These are phyloP conservation scores for Phyllostomus discolor DNA, from an alignment of 2,113 vertebrate genomes.

Conservation along the genomic window DNA sequence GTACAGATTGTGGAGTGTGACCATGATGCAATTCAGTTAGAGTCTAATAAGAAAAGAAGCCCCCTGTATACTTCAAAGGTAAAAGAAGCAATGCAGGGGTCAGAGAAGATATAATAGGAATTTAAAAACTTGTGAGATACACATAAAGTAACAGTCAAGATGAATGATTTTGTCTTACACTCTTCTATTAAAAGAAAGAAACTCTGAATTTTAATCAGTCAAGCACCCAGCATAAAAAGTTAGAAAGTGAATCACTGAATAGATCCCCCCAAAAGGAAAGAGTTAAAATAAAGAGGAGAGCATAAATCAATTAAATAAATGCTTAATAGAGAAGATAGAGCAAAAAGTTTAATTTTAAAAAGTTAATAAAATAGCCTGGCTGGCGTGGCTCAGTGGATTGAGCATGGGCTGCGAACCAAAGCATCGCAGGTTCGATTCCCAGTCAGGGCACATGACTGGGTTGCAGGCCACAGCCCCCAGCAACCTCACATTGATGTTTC, in stretches of 20 bases:
- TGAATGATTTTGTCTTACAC: background rate
- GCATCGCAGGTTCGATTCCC: too few species aligned
- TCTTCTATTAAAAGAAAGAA: background rate
- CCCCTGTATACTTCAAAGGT: accelerated
- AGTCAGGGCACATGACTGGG: too few species aligned
- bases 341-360: background rate
- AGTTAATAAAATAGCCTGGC: background rate
- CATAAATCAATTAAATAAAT: background rate
- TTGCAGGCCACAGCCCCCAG: too few species aligned
- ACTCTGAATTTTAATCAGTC: background rate
- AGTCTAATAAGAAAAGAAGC: background rate
- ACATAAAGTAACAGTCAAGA: background rate
- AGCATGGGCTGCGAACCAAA: too few species aligned
- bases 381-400: too few species aligned
- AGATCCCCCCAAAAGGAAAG: background rate
- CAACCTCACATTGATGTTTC: too few species aligned
- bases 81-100: background rate
- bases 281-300: background rate
- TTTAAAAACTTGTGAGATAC: background rate
- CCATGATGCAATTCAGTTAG: too few species aligned
- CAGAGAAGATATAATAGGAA: background rate
- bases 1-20: background rate
- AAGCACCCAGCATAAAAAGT: background rate
- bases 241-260: background rate
- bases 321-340: background rate